These are phyloP conservation scores for Montipora capricornis DNA, from an alignment of 64 coral and sea anemone genomes.

Conservation along the genomic window DNA sequence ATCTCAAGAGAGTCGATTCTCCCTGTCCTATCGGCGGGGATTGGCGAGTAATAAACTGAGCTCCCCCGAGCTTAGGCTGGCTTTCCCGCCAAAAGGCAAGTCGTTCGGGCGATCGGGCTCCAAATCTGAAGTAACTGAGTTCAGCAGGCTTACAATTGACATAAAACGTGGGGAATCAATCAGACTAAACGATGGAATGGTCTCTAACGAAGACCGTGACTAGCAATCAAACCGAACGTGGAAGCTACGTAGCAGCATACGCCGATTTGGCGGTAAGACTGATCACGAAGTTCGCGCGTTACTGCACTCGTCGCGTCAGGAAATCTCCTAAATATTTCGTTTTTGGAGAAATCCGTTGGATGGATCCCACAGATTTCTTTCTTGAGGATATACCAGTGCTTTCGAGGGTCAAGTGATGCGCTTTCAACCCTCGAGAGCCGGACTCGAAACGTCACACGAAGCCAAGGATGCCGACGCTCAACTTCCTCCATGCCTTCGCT, in stretches of 20 bases:
- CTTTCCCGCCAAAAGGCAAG: background rate
- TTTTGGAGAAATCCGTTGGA: slow-evolving; percentile 39
- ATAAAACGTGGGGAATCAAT: background rate
- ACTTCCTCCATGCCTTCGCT: background rate
- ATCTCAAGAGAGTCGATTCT: too few relatives aligned
- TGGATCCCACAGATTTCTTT: slow-evolving; percentile 20
- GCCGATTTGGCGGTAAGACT: background rate
- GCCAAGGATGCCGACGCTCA: background rate
- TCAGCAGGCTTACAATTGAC: background rate
- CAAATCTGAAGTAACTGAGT: slow-evolving; percentile 2
- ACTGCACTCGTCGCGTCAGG: background rate
- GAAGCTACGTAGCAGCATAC: background rate
- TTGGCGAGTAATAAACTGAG: too few relatives aligned
- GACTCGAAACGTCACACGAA: background rate
- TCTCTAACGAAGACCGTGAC: slow-evolving; percentile 23
- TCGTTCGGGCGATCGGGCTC: slow-evolving; percentile 13
- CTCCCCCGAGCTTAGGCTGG: too few relatives aligned
- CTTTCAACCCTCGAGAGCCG: slow-evolving; percentile 14
- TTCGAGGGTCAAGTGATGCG: slow-evolving; percentile 17
- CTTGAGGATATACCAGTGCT: slow-evolving; percentile 19
- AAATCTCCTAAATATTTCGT: slow-evolving; percentile 44
- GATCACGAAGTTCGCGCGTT: slow-evolving; percentile 13
- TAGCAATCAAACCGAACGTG: slow-evolving; percentile 36
- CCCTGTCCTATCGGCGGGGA: too few relatives aligned
- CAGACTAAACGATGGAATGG: slow-evolving; percentile 4